Evolutionary conservation across 2,797 vertebrate species (phyloP).

Genomic region (Danio jaintianensis): DNA sequence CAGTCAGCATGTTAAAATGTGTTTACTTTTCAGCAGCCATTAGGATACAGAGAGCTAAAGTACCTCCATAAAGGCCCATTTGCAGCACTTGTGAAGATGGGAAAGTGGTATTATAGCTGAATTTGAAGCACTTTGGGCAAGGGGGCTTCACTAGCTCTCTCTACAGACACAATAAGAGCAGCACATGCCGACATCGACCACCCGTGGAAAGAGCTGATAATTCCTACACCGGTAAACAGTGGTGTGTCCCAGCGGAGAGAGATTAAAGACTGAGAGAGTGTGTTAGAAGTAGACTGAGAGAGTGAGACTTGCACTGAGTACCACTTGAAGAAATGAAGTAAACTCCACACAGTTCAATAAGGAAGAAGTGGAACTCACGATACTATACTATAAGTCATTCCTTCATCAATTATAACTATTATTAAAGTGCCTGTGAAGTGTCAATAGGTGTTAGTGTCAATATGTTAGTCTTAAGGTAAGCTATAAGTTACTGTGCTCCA

Average conservation of each 20-base stretch:
- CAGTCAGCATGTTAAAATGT: neutral
- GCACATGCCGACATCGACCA: constrained; percentile 37
- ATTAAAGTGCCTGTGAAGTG: too few species aligned
- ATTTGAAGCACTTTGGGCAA: constrained; percentile 43
- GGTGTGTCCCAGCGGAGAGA: constrained; percentile 35
- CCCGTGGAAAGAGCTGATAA: constrained; percentile 47
- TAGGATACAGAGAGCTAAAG: constrained; percentile 10
- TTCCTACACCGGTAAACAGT: constrained; percentile 51
- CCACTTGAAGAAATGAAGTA: constrained; percentile 56
- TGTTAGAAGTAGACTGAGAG: neutral
- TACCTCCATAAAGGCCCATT: constrained; percentile 16
- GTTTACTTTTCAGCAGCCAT: constrained; percentile 15
- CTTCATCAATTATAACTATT: too few species aligned
- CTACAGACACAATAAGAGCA: constrained; percentile 32
- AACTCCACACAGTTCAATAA: constrained; percentile 47
- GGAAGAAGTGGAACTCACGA: constrained; percentile 35
- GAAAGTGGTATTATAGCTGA: constrained; percentile 27
- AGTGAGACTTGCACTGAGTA: constrained; percentile 23
- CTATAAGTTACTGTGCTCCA: too few species aligned
- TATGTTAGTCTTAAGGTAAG: too few species aligned
- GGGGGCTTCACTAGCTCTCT: constrained; percentile 19
- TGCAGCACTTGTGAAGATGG: constrained; percentile 33
- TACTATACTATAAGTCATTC: too few species aligned
- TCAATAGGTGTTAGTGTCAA: too few species aligned
- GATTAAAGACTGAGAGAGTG: constrained; percentile 33